A percentile compares a stretch with the other conserved stretches of the same genome.
phyloP scores from a whole-genome alignment of 1,140 invertebrate species.

The Gonioctena quinquepunctata region DNA sequence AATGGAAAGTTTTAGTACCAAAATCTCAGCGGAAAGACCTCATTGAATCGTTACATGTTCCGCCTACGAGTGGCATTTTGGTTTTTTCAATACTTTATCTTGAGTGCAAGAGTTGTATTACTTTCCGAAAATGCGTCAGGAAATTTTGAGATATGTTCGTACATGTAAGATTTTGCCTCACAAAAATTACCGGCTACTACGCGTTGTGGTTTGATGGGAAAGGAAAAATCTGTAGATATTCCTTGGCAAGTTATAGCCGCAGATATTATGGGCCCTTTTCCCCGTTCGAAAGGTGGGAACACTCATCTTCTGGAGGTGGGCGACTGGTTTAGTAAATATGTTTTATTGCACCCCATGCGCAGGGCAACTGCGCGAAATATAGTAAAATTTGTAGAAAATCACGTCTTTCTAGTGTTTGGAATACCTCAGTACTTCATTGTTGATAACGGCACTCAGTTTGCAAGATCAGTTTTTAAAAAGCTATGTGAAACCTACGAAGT shows the following conservation, averaged over 20 bases:
- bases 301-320: conserved; percentile 19
- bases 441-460: conserved; percentile 23
- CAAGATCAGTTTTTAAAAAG: conserved; percentile 11
- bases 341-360: conserved; percentile 25
- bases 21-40: too few species aligned
- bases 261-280: conserved; percentile 28
- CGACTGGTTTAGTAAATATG: conserved; percentile 31
- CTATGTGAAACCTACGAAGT: conserved; percentile 18
- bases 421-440: conserved; percentile 17
- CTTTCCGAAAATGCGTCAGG: too few species aligned
- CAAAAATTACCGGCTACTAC: too few species aligned
- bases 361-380: conserved; percentile 11
- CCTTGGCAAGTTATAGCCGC: conserved; percentile 27
- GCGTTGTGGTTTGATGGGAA: conserved; percentile 28
- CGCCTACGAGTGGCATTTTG: too few species aligned
- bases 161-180: too few species aligned
- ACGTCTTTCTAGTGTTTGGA: conserved; percentile 31
- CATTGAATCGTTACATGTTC: too few species aligned
- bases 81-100: too few species aligned
- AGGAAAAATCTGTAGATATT: conserved; percentile 29
- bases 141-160: too few species aligned
- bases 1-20: too few species aligned
- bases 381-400: conserved; percentile 27
- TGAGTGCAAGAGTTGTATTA: too few species aligned
- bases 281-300: conserved; percentile 26